A percentile compares a stretch with the other conserved stretches of the same genome.
phyloP scores from a whole-genome alignment of 2,888 invertebrate species.

The Allygus modestus region DNA sequence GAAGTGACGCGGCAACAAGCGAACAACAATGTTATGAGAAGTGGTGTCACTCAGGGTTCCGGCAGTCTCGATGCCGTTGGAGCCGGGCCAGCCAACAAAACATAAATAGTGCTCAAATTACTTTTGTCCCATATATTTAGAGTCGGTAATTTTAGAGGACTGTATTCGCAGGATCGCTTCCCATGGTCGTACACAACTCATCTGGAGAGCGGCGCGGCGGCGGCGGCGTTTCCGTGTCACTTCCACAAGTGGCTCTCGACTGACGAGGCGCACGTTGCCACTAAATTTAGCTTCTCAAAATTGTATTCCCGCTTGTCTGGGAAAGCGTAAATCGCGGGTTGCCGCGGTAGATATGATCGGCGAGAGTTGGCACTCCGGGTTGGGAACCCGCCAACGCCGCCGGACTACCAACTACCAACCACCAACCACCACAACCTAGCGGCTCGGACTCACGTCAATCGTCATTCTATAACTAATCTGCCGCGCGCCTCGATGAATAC shows the following conservation, averaged over 20 bases:
- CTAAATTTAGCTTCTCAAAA: conserved; percentile 48
- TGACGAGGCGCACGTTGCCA: conserved; percentile 39
- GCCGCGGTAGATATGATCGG: background rate
- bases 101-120: conserved; percentile 55
- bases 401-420: conserved; percentile 33
- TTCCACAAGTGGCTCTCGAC: conserved; percentile 2
- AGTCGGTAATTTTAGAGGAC: conserved; percentile 26
- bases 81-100: conserved; percentile 54
- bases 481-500: background rate
- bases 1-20: conserved; percentile 7
- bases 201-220: conserved; percentile 14
- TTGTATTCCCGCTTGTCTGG: conserved; percentile 6
- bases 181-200: conserved; percentile 43
- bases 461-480: background rate
- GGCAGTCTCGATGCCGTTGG: background rate
- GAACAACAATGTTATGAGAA: conserved; percentile 36
- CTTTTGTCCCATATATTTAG: conserved; percentile 54
- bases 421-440: too few relatives aligned
- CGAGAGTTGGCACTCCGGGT: conserved; percentile 29
- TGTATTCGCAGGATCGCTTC: conserved; percentile 11
- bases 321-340: conserved; percentile 43
- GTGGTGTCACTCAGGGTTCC: conserved; percentile 50
- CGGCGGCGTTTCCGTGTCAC: background rate
- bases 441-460: background rate
- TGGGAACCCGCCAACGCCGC: conserved; percentile 34